These are phyloP conservation scores for Aphelenchoides bicaudatus DNA, from an alignment of 2,888 invertebrate species.

Conservation along the genomic window DNA sequence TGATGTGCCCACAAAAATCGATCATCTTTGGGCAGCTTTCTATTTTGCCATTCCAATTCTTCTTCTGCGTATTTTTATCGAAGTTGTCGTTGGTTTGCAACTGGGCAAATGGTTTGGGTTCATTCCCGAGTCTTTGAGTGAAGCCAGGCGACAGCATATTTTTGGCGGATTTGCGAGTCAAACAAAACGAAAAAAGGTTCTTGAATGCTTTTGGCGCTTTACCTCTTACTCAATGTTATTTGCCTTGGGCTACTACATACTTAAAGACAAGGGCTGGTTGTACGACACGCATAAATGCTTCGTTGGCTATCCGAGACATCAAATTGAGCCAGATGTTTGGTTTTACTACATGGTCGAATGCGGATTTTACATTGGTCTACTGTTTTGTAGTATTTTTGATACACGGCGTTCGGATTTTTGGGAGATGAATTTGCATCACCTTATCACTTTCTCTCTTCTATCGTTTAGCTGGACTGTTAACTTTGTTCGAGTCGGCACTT, in stretches of 20 bases:
- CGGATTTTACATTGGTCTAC: conserved; percentile 63
- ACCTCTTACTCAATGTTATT: conserved; percentile 46
- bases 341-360: conserved; percentile 64
- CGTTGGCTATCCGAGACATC: conserved; percentile 52
- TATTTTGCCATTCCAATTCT: conserved; percentile 47
- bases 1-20: conserved; percentile 41
- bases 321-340: conserved; percentile 43
- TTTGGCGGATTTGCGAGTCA: conserved; percentile 49
- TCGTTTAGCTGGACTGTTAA: conserved; percentile 63
- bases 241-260: conserved; percentile 45
- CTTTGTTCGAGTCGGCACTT: conserved; percentile 61
- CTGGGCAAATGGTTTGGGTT: conserved; percentile 40
- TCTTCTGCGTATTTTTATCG: conserved; percentile 43
- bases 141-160: conserved; percentile 41
- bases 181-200: conserved; percentile 46
- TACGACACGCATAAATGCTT: conserved; percentile 59
- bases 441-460: conserved; percentile 63
- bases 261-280: conserved; percentile 60
- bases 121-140: conserved; percentile 19
- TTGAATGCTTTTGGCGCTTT: conserved; percentile 55
- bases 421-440: conserved; percentile 63
- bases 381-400: conserved; percentile 58
- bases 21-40: conserved; percentile 45
- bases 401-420: conserved; percentile 64
- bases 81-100: conserved; percentile 45